Conservation (phyloP, 2,888 invertebrate species). For the Vanessa cardui region DNA sequence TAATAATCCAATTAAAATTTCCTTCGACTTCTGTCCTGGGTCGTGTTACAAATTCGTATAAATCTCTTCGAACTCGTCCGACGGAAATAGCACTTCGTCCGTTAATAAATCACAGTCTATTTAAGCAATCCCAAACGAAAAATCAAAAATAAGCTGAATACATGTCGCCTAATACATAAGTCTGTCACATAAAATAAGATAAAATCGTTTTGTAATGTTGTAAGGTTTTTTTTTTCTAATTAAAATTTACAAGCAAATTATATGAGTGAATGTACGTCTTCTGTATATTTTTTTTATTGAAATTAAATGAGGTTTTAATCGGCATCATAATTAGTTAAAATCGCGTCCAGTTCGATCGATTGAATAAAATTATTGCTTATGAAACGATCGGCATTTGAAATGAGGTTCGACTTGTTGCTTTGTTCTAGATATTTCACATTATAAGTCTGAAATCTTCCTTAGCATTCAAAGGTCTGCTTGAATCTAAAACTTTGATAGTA, state of each 20-base stretch:
- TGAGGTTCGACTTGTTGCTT: slow-evolving; percentile 7
- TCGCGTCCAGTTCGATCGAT: neutral
- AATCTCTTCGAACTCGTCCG: slow-evolving; percentile 76
- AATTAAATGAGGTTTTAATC: neutral
- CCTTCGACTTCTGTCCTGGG: slow-evolving; percentile 72
- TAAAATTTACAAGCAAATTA: neutral
- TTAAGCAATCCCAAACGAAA: slow-evolving; percentile 78
- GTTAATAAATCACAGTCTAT: slow-evolving; percentile 80
- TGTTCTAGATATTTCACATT: slow-evolving; percentile 26
- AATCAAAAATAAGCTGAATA: slow-evolving; percentile 76
- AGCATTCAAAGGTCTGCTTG: slow-evolving; percentile 34
- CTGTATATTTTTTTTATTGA: neutral
- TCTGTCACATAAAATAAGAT: slow-evolving; percentile 25
- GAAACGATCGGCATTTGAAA: slow-evolving; percentile 7
- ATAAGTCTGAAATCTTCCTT: slow-evolving; percentile 33
- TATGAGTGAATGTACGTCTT: neutral
- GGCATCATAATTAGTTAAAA: neutral
- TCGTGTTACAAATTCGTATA: slow-evolving; percentile 79
- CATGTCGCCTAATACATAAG: slow-evolving; percentile 56
- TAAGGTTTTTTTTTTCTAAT: neutral
- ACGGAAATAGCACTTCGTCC: slow-evolving; percentile 80
- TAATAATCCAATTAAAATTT: slow-evolving; percentile 81
- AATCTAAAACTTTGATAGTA: slow-evolving; percentile 13
- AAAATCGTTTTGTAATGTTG: neutral
- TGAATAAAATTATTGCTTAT: slow-evolving; percentile 2